Evolutionary conservation across 1,140 invertebrate genomes (phyloP), one percentile per base, ranked within the genome.

Genomic region (Oreohelix idahoensis): DNA sequence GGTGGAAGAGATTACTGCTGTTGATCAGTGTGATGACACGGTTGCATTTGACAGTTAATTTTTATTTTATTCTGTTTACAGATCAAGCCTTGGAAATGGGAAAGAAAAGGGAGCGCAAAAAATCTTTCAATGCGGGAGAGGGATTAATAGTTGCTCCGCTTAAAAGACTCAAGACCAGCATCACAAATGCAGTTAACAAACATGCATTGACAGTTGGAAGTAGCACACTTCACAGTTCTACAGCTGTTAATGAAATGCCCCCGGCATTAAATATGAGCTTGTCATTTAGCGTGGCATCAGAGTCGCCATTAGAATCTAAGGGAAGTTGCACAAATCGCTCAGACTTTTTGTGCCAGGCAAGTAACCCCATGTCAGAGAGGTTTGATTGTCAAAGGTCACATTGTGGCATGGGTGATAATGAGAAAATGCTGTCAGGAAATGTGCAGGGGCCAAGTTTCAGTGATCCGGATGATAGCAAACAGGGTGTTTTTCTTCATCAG

Each of bases 171-270:
- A 74, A 75, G 36, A 74, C 80, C 20, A 75, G 70, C 63, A 82
- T 82, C 32, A 82, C 80, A 20, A 74, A 82, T 39, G 80, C 80
- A 35, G 80, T 82, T n/a, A 82, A 82, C 51, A 51, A 39, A 82
- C 80, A 82, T 75, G 80, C 80, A 58, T 8, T 82, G 39, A n/a
- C 42, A 66, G 38, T 13, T 4, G n/a, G 29, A 8, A 74, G 13
- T 35, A 13, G 1, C 71, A 29, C 5, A 23, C 29, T 23, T 58
- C 51, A 58, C 23, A 4, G 1, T 2, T 26, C 26, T 26, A 17
- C 51, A 58, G 10, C 15, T 58, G 51, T 23, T 4, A 58, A 2
- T 58, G 17, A 58, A 4, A 66, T 8, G n/a, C 29, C 29, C 2
- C n/a, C n/a, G 29, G 17, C 17, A 32, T 29, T 66, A 29, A 35